Base-by-base conservation (phyloP, 2,888 invertebrate species). In the Alcis repandata region DNA sequence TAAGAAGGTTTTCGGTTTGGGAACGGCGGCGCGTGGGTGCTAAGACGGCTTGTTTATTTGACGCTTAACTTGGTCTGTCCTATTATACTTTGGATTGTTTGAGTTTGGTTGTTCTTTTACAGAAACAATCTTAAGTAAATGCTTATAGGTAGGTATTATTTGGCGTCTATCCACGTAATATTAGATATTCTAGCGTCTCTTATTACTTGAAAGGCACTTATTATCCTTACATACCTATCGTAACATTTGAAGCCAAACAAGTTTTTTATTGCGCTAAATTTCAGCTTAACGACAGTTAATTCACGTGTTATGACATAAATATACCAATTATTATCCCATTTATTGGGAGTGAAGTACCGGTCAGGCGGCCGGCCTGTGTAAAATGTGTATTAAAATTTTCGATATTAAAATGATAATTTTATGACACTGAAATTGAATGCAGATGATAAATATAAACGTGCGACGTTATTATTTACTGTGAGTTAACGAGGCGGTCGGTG, bases 1-100 rank as follows among this genome's bases (percentile, higher is more conserved):
- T 77, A 76, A 73, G 69, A 72, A 68, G 77, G 69, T 80, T 78
- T 76, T 70, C 69, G 68, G 73, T 67, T 66, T 71, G 68, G 57
- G 27, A 40, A n/a, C 20, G 41, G 27, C 27, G 32, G 27, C 27
- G 32, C 20, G 32, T 2, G 43, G 22, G 27, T 43, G 3, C 13
- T 20, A 11, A 10, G 43, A 9, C n/a, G 17, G 65, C 73, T 71
- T 54, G 59, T 48, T 68, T 68, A 67, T 63, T 70, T 13, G 48
- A 27, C 13, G n/a, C 33, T 27, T 22, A n/a, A 33, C 49, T 49
- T 22, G 11, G 19, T 17, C 1, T 41, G 43, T 41, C 22, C n/a
- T 13, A 9, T 15, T 20, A 9, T 49, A 27, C 27, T 27, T 40
- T 19, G 6, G 15, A 20, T 46, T n/a, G 19, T 32, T 22, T 38